Evolutionary conservation across 2,113 vertebrate genomes (phyloP).

Genomic region (Trogon melanurus): DNA sequence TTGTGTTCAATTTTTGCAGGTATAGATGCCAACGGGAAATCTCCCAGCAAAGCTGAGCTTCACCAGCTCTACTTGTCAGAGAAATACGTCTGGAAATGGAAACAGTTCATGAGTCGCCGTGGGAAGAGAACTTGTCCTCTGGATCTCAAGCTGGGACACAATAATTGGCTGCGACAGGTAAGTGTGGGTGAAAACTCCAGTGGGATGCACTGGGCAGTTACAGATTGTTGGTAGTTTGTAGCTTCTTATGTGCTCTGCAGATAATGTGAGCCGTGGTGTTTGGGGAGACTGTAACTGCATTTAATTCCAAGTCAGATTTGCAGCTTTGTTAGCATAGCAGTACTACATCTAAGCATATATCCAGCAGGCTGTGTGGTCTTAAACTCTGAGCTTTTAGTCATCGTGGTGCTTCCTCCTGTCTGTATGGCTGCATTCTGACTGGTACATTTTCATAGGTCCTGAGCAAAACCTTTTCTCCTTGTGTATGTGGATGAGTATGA

Average conservation of each 20-base stretch:
- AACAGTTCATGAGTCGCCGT: slow-evolving; percentile 89
- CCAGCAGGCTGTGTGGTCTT: neutral
- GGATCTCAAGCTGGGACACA: slow-evolving; percentile 95
- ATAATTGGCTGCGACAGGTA: slow-evolving; percentile 97
- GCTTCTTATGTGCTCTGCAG: neutral
- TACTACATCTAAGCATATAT: neutral
- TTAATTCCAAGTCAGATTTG: neutral
- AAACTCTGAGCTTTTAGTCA: neutral
- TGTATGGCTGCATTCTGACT: neutral
- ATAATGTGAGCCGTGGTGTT: neutral
- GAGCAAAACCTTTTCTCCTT: neutral
- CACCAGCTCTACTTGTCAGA: slow-evolving; percentile 91
- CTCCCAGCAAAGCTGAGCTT: slow-evolving; percentile 88
- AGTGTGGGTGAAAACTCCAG: neutral
- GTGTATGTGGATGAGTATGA: neutral
- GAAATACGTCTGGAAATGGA: slow-evolving; percentile 98
- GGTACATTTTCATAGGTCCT: neutral
- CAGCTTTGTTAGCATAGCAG: neutral
- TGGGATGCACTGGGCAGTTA: neutral
- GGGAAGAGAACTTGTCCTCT: slow-evolving; percentile 86
- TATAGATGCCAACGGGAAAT: slow-evolving; percentile 83
- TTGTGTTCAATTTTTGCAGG: slow-evolving; percentile 49
- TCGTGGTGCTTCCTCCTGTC: accelerated
- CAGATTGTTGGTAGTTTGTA: neutral
- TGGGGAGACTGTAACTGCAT: neutral